Evolutionary conservation across 2,113 vertebrate species (phyloP).

Genomic region (Apus apus): DNA sequence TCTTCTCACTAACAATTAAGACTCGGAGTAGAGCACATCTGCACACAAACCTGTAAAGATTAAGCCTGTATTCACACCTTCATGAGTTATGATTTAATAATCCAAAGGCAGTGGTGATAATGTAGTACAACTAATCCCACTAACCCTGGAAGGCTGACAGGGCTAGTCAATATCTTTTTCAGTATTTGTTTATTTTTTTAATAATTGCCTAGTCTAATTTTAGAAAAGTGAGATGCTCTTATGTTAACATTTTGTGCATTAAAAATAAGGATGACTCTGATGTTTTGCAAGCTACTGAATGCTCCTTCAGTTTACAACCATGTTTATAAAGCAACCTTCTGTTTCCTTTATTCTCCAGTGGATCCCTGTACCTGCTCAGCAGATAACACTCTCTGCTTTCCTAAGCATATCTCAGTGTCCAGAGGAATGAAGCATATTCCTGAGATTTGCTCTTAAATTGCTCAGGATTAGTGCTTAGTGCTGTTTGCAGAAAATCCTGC

Average conservation of each 20-base stretch:
- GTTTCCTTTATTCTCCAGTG: background rate
- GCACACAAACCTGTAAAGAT: background rate
- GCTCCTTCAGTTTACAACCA: background rate
- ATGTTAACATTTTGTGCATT: background rate
- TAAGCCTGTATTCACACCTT: background rate
- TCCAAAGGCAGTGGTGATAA: background rate
- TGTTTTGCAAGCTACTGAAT: background rate
- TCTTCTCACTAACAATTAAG: background rate
- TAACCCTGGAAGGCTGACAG: background rate
- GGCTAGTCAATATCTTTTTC: background rate
- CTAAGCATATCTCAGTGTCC: background rate
- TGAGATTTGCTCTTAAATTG: background rate
- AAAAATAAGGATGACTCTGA: background rate
- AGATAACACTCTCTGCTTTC: background rate
- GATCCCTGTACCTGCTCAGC: background rate
- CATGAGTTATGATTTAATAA: background rate
- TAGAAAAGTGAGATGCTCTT: background rate
- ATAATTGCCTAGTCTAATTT: background rate
- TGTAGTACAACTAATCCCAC: background rate
- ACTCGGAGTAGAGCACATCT: background rate
- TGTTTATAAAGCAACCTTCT: background rate
- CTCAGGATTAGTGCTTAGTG: background rate
- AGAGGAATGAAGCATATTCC: background rate
- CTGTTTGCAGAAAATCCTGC: background rate
- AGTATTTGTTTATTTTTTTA: background rate